Percentiles rank a stretch among this genome's conserved stretches.
Evolutionary conservation across 1,140 invertebrate genomes (phyloP).

Genomic region (Apis florea): DNA sequence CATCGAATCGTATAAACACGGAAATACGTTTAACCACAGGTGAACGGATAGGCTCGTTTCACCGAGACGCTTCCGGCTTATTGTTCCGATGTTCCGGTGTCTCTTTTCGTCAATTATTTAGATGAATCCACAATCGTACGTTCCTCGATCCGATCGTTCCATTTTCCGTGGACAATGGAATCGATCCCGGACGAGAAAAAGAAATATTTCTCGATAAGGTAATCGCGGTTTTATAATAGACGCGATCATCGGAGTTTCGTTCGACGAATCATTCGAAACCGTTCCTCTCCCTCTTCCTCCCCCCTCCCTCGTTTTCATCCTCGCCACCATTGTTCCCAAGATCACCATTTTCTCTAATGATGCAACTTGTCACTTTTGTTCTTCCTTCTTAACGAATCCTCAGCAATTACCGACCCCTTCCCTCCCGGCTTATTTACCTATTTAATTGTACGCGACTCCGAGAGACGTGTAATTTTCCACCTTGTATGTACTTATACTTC

Average conservation of each 20-base stretch:
- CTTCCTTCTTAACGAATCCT: background rate
- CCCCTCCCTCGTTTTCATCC: background rate
- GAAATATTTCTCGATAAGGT: background rate
- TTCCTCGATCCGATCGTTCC: slow-evolving; percentile 1
- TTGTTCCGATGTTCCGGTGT: slow-evolving; percentile 30
- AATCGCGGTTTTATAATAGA: background rate
- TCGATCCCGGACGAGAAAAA: background rate
- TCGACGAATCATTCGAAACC: background rate
- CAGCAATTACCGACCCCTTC: background rate
- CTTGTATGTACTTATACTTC: too few relatives aligned
- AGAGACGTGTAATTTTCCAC: background rate
- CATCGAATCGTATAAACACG: background rate
- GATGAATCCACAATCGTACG: slow-evolving; percentile 31
- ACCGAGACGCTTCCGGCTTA: slow-evolving; percentile 1
- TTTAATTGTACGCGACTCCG: slow-evolving; percentile 3
- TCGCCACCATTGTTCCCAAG: background rate
- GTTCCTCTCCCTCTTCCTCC: background rate
- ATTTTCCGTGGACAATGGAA: background rate
- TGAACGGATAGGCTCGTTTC: background rate
- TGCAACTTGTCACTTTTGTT: slow-evolving; percentile 3
- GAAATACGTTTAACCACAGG: background rate
- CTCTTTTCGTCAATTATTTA: slow-evolving; percentile 34
- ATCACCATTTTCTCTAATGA: slow-evolving; percentile 21
- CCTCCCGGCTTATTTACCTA: background rate
- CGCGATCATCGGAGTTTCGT: background rate